Percentiles rank a stretch among this genome's conserved stretches.
Evolutionary conservation across 2,113 vertebrate species (phyloP).

Genomic region (Megaptera novaeangliae): DNA sequence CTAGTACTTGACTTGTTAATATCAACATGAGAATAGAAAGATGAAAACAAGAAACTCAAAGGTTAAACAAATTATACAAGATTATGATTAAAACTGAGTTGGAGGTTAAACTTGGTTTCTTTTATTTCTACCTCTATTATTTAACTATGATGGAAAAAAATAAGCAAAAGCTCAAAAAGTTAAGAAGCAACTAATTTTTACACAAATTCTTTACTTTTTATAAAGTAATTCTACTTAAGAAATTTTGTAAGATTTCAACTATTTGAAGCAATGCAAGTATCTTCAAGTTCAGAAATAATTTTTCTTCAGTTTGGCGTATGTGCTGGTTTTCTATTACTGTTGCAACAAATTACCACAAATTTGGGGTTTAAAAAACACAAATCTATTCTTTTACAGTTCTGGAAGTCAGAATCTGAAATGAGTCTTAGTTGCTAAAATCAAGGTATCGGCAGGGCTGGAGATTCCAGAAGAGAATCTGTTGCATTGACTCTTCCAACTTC

Average conservation of each 20-base stretch:
- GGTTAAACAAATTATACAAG: neutral
- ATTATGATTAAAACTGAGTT: slow-evolving; percentile 12
- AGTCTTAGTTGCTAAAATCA: neutral
- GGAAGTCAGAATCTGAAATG: neutral
- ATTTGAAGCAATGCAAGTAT: neutral
- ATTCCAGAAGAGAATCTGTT: neutral
- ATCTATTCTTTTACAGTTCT: neutral
- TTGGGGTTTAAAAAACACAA: neutral
- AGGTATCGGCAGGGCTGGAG: neutral
- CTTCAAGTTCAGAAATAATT: neutral
- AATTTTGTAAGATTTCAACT: neutral
- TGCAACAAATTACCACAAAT: neutral
- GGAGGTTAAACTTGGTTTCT: neutral
- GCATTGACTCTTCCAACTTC: neutral
- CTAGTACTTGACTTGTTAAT: slow-evolving; percentile 37
- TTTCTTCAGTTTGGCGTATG: neutral
- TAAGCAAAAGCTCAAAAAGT: neutral
- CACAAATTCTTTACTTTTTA: neutral
- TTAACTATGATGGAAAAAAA: neutral
- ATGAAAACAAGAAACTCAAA: slow-evolving; percentile 33
- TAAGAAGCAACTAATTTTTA: neutral
- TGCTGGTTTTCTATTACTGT: neutral
- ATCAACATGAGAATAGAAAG: neutral
- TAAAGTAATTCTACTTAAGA: neutral
- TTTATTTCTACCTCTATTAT: slow-evolving; percentile 17